These are phyloP conservation scores for Calephelis perditalis DNA, from an alignment of 2,888 invertebrate genomes.

Conservation along the genomic window DNA sequence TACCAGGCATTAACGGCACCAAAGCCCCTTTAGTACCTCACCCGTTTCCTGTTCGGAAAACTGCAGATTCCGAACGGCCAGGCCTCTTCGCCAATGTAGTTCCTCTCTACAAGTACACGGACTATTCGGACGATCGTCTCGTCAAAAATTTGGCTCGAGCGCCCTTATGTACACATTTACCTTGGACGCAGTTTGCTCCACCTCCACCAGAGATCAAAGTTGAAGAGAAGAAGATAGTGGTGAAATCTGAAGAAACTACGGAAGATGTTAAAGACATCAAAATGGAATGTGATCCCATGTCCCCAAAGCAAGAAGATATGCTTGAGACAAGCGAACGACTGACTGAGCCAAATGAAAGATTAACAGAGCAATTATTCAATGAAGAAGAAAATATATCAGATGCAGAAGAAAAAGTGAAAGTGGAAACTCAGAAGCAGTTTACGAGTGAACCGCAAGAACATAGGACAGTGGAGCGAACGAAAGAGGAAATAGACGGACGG, in stretches of 20 bases:
- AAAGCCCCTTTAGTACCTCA: conserved; percentile 60
- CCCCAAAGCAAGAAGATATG: conserved; percentile 1
- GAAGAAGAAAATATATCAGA: conserved; percentile 45
- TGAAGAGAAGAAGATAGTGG: background rate
- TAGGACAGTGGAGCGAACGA: conserved; percentile 66
- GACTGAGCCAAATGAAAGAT: conserved; percentile 54
- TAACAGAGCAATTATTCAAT: conserved; percentile 49
- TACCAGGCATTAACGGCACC: conserved; percentile 80
- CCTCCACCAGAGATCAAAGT: conserved; percentile 40
- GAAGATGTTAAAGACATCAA: background rate
- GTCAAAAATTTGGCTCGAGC: conserved; percentile 60
- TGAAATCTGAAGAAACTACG: background rate
- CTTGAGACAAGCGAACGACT: conserved; percentile 1
- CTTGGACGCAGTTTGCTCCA: conserved; percentile 62
- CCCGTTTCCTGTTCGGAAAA: conserved; percentile 57
- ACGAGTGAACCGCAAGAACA: conserved; percentile 46
- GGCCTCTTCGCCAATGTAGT: conserved; percentile 62
- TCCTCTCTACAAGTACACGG: conserved; percentile 67
- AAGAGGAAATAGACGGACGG: conserved; percentile 47
- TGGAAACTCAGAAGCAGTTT: conserved; percentile 34
- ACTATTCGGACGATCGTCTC: conserved; percentile 69
- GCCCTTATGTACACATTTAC: conserved; percentile 51
- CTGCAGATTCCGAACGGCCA: conserved; percentile 42
- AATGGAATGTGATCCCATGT: conserved; percentile 10
- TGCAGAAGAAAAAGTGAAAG: conserved; percentile 25